phyloP scores from a whole-genome alignment of 1,140 invertebrate species.

The Platyscapa corneri region DNA sequence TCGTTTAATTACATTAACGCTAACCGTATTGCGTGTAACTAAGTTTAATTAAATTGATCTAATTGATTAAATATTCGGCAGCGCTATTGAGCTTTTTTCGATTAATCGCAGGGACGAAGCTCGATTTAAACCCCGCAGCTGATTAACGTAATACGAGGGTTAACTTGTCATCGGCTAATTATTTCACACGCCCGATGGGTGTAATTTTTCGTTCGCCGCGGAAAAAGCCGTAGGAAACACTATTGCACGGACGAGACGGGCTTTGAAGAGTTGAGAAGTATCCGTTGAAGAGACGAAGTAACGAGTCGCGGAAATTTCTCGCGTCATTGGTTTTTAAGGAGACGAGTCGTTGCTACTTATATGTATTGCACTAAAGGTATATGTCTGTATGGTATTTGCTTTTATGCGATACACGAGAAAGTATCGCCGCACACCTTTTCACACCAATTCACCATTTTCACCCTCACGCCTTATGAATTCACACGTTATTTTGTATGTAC shows the following conservation, averaged over 20 bases:
- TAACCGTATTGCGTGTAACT: not conserved
- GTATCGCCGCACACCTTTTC: not conserved
- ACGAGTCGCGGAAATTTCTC: not conserved
- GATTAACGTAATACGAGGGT: not conserved
- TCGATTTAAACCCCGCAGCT: not conserved
- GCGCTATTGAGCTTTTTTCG: not conserved
- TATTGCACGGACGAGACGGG: too few relatives aligned
- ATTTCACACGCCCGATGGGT: not conserved
- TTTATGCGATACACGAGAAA: conserved; percentile 7
- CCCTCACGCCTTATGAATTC: conserved; percentile 16
- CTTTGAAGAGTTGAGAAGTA: not conserved
- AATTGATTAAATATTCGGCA: not conserved
- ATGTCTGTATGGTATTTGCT: conserved; percentile 15
- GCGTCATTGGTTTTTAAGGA: not conserved
- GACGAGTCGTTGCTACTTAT: not conserved
- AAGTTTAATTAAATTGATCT: not conserved
- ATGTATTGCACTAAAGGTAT: conserved; percentile 10
- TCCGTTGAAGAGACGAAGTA: not conserved
- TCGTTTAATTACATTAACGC: too few relatives aligned
- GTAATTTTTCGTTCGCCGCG: not conserved
- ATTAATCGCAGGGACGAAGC: not conserved
- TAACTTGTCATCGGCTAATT: not conserved
- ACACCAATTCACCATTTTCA: not conserved
- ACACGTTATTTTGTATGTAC: conserved; percentile 20
- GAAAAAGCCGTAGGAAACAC: not conserved